Conservation (phyloP, 1,140 invertebrate genomes). For the Achatina immaculata region DNA sequence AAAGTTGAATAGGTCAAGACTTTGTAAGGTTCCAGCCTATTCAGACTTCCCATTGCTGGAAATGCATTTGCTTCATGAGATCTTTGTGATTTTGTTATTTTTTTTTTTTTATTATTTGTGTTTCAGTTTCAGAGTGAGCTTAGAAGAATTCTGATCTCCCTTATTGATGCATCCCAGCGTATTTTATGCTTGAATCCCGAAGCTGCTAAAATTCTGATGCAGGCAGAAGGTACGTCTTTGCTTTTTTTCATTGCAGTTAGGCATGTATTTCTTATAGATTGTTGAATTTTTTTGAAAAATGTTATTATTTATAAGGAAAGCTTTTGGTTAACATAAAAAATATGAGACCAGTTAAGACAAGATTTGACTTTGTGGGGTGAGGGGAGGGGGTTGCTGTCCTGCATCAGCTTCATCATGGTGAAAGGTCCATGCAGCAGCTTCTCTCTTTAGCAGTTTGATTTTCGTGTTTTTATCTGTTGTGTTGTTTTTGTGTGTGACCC, state of each 20-base stretch:
- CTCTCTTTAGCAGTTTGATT: no score
- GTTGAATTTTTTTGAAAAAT: neutral
- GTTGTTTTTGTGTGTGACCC: no score
- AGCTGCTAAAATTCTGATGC: slow-evolving; percentile 69
- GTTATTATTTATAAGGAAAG: slow-evolving; percentile 1
- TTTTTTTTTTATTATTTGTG: neutral
- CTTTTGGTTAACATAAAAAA: neutral
- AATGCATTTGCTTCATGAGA: no score
- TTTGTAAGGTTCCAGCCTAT: no score
- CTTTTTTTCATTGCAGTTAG: neutral
- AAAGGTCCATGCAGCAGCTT: no score
- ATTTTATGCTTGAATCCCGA: slow-evolving; percentile 76
- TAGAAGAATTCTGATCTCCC: slow-evolving; percentile 77
- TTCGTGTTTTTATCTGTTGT: no score
- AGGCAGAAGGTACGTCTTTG: slow-evolving; percentile 62
- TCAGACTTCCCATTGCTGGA: no score
- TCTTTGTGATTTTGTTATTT: no score
- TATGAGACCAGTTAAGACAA: neutral
- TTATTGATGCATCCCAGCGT: slow-evolving; percentile 77
- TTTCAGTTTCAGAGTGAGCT: slow-evolving; percentile 77
- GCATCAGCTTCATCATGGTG: no score
- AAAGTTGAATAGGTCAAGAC: no score
- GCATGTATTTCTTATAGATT: neutral
- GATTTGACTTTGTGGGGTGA: no score
- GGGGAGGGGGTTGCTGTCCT: no score